A percentile compares a stretch with the other conserved stretches of the same genome.
phyloP scores from a whole-genome alignment of 2,797 vertebrate genomes.

The Melopsittacus undulatus region DNA sequence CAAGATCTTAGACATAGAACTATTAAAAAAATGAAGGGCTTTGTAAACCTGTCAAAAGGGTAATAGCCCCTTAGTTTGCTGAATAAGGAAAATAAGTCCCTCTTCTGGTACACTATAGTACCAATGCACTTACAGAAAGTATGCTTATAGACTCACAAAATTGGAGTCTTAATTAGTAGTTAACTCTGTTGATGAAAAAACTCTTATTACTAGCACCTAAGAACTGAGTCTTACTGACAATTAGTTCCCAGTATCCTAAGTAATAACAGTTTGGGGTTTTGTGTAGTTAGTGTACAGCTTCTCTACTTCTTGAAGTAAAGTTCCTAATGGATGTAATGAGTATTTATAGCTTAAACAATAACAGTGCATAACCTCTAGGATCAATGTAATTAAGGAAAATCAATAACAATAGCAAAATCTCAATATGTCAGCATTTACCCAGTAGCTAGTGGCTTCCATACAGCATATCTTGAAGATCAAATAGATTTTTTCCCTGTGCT shows the following conservation, averaged over 20 bases:
- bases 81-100: neutral
- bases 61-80: neutral
- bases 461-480: neutral
- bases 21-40: neutral
- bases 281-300: neutral
- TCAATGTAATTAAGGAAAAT: conserved; percentile 66
- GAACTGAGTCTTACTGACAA: neutral
- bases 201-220: neutral
- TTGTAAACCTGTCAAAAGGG: neutral
- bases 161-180: neutral
- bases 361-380: conserved; percentile 24
- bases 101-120: neutral
- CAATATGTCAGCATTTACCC: conserved; percentile 29
- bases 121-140: neutral
- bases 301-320: neutral
- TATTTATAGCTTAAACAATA: conserved; percentile 52
- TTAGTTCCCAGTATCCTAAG: neutral
- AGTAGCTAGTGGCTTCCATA: neutral
- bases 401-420: conserved; percentile 55
- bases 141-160: neutral
- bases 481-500: neutral
- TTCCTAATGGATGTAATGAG: conserved; percentile 15
- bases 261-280: neutral
- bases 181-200: neutral
- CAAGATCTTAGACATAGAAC: neutral